phyloP scores from a whole-genome alignment of 2,797 vertebrate species.

The Numenius phaeopus region DNA sequence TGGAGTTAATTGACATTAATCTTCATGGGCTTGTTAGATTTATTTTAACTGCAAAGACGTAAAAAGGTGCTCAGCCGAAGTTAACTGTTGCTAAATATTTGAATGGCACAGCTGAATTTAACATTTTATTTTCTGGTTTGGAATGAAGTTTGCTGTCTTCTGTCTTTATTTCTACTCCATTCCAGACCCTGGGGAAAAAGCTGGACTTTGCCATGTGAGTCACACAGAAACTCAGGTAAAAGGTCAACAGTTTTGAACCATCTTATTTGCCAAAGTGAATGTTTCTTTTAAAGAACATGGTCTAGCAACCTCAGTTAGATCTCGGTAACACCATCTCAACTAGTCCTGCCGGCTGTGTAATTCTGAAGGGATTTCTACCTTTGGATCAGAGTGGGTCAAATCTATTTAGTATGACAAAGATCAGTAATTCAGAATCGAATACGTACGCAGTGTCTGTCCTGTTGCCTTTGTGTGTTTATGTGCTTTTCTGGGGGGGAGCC shows the following conservation, averaged over 20 bases:
- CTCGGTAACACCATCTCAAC: neutral
- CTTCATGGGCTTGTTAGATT: neutral
- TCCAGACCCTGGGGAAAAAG: neutral
- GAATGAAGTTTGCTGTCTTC: neutral
- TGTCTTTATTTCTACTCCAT: neutral
- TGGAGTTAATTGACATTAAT: constrained; percentile 1
- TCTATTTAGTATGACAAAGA: neutral
- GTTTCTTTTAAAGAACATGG: neutral
- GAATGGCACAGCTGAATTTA: neutral
- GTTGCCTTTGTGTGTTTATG: neutral
- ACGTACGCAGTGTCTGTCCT: neutral
- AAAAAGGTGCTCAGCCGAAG: neutral
- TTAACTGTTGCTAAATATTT: neutral
- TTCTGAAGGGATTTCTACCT: neutral
- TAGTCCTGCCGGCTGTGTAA: neutral
- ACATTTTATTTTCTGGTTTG: neutral
- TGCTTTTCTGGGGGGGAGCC: neutral
- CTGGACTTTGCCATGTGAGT: neutral
- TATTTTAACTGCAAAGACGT: neutral
- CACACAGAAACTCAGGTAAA: neutral
- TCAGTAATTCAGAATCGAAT: neutral
- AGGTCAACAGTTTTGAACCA: neutral
- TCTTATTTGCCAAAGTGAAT: neutral
- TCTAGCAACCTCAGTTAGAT: neutral
- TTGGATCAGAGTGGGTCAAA: neutral